Conservation (phyloP, 2,888 invertebrate genomes). For the Euproctis similis region DNA sequence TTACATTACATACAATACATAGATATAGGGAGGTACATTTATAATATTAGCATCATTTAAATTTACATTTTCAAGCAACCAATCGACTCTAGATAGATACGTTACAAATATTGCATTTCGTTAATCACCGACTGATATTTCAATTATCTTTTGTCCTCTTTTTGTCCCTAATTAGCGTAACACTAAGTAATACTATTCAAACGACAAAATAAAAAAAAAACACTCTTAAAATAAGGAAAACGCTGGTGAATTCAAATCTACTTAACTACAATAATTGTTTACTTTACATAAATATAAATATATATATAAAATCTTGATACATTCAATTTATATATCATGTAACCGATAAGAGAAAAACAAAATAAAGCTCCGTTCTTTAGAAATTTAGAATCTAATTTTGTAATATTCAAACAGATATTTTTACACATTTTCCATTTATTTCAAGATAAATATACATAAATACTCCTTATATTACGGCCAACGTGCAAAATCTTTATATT, state of each 20-base stretch:
- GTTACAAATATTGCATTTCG: too few species aligned
- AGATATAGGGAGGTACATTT: too few species aligned
- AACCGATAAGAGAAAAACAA: conserved; percentile 25
- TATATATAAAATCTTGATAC: conserved; percentile 46
- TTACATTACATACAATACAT: too few species aligned
- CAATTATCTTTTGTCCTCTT: conserved; percentile 4
- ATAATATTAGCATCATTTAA: too few species aligned
- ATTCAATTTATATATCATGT: conserved; percentile 27
- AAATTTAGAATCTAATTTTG: conserved; percentile 41
- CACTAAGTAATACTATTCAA: conserved; percentile 32
- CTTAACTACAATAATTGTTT: conserved; percentile 37
- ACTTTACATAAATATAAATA: conserved; percentile 50
- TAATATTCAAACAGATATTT: conserved; percentile 30
- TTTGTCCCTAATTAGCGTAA: conserved; percentile 20
- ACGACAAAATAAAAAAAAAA: conserved; percentile 30
- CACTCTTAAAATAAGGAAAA: conserved; percentile 43
- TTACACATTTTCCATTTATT: conserved; percentile 28
- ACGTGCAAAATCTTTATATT: conserved; percentile 49
- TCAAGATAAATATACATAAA: conserved; percentile 42
- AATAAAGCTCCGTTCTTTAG: conserved; percentile 52
- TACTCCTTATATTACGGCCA: conserved; percentile 50
- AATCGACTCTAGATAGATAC: too few species aligned
- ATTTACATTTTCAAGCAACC: too few species aligned
- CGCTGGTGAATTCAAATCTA: conserved; percentile 44
- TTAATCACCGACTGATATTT: too few species aligned